phyloP scores from a whole-genome alignment of 35 echinoderm and acorn worm species.

The Stichopus chloronotus region DNA sequence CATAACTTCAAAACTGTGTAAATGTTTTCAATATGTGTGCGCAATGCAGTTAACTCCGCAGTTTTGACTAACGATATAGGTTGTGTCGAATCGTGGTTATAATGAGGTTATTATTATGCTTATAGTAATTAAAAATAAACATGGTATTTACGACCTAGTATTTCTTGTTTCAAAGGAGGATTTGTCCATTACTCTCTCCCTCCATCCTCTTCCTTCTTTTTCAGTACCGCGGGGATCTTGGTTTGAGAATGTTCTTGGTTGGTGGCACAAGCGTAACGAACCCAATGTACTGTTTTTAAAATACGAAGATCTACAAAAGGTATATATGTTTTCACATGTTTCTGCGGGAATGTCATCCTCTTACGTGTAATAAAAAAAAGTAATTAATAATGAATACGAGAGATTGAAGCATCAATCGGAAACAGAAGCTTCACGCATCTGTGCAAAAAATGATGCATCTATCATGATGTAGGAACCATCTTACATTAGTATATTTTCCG shows the following conservation, averaged over 20 bases:
- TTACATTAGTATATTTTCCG: too few species aligned
- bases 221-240: slow-evolving; percentile 18
- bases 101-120: too few species aligned
- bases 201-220: background rate
- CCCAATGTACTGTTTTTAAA: slow-evolving; percentile 74
- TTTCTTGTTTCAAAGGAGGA: too few species aligned
- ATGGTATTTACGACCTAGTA: too few species aligned
- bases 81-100: too few species aligned
- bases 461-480: background rate
- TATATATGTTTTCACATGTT: background rate
- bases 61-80: too few species aligned
- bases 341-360: background rate
- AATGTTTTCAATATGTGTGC: too few species aligned
- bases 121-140: too few species aligned
- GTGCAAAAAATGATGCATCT: background rate
- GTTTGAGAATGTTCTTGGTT: slow-evolving; percentile 20
- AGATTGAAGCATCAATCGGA: background rate
- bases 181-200: too few species aligned
- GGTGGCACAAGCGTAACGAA: slow-evolving; percentile 61
- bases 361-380: background rate
- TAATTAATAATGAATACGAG: background rate
- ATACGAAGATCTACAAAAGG: slow-evolving; percentile 82
- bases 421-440: background rate
- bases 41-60: too few species aligned
- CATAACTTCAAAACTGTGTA: too few species aligned